Conservation (phyloP, 1,140 invertebrate genomes). For the Drosophila simulans region DNA sequence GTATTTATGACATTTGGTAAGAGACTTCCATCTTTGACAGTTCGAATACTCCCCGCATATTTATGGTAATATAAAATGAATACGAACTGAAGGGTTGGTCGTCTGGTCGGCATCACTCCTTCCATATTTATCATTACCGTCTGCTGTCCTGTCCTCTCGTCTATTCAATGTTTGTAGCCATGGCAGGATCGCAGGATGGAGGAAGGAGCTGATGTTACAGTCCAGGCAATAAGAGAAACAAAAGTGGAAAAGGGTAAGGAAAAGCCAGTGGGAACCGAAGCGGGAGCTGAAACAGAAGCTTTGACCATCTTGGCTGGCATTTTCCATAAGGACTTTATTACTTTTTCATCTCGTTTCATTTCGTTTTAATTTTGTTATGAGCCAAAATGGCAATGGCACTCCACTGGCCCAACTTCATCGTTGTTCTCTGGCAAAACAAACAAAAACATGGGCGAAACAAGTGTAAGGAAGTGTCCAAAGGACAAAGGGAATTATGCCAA, state of each 20-base stretch:
- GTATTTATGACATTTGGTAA: too few species aligned
- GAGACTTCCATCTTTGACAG: too few species aligned
- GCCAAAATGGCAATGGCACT: conserved; percentile 72
- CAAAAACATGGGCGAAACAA: conserved; percentile 21
- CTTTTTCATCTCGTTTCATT: conserved; percentile 83
- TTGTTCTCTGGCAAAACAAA: conserved; percentile 1
- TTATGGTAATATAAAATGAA: conserved; percentile 8
- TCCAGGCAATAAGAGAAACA: conserved; percentile 36
- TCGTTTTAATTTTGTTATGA: conserved; percentile 83
- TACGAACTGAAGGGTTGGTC: conserved; percentile 41
- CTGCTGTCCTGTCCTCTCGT: conserved; percentile 22
- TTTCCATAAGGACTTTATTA: conserved; percentile 83
- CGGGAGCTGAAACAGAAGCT: conserved; percentile 38
- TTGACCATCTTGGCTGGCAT: conserved; percentile 61
- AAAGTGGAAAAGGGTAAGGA: conserved; percentile 7
- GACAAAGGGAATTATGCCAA: conserved; percentile 50
- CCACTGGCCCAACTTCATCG: conserved; percentile 52
- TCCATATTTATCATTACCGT: conserved; percentile 36
- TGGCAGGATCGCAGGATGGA: conserved; percentile 17
- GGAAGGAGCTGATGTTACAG: conserved; percentile 16
- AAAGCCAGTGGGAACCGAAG: conserved; percentile 7
- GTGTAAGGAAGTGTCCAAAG: conserved; percentile 47
- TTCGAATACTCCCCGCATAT: neutral
- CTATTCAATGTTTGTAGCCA: conserved; percentile 51
- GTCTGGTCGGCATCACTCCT: conserved; percentile 19